phyloP scores from a whole-genome alignment of 2,113 vertebrate genomes.

The Cepphus grylle region DNA sequence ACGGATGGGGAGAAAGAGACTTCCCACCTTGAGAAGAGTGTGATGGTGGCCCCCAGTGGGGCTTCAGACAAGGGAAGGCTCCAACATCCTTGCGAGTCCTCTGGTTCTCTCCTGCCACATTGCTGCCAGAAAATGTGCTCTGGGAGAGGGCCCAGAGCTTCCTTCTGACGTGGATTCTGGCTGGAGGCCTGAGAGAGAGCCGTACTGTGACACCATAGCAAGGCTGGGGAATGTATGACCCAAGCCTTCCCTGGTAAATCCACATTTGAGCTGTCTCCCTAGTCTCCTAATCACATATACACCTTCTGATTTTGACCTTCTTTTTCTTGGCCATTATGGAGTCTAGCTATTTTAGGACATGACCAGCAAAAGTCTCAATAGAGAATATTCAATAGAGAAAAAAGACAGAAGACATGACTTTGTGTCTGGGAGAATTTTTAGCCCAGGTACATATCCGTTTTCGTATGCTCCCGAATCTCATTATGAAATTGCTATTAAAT shows the following conservation, averaged over 20 bases:
- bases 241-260: neutral
- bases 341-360: neutral
- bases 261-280: neutral
- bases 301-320: neutral
- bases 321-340: neutral
- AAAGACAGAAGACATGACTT: neutral
- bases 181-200: neutral
- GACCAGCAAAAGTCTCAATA: neutral
- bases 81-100: neutral
- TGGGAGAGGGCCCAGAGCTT: neutral
- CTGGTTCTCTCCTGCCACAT: neutral
- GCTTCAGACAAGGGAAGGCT: neutral
- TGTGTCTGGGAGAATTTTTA: neutral
- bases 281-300: neutral
- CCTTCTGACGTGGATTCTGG: fast-evolving
- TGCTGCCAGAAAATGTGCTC: fast-evolving
- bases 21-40: neutral
- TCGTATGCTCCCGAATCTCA: neutral
- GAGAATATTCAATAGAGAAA: neutral
- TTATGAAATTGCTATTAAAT: neutral
- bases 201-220: neutral
- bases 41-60: neutral
- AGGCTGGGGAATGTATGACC: neutral
- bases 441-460: neutral
- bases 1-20: neutral